phyloP scores from a whole-genome alignment of 1,140 invertebrate genomes.

The Hormaphis cornu region DNA sequence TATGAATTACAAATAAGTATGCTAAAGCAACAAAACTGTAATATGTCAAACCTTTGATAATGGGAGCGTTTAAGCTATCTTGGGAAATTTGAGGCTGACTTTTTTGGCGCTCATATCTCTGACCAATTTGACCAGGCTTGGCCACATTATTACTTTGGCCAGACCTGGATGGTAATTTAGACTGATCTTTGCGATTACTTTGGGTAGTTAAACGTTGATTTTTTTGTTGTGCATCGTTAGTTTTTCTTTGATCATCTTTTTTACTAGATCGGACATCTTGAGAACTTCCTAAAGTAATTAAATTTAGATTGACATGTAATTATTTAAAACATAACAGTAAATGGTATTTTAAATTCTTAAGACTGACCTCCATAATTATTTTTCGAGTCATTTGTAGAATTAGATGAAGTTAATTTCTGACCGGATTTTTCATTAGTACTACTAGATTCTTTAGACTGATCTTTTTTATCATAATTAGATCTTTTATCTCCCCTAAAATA shows the following conservation, averaged over 20 bases:
- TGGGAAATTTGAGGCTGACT: constrained; percentile 4
- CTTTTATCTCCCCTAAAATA: constrained; percentile 12
- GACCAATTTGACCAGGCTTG: constrained; percentile 9
- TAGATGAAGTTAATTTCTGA: not conserved
- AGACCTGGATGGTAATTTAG: not conserved
- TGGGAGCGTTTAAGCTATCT: not conserved
- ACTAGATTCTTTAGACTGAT: constrained; percentile 4
- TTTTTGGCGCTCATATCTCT: constrained; percentile 16
- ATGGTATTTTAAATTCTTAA: not conserved
- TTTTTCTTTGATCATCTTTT: constrained; percentile 13
- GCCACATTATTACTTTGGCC: not conserved
- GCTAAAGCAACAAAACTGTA: not conserved
- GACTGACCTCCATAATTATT: constrained; percentile 1
- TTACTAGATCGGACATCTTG: constrained; percentile 5
- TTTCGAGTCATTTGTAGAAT: not conserved
- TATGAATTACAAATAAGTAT: not conserved
- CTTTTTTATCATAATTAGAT: constrained; percentile 22
- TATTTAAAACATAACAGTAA: not conserved
- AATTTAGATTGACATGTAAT: not conserved
- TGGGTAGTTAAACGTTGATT: constrained; percentile 16
- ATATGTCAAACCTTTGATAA: constrained; percentile 25
- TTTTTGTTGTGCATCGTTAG: not conserved
- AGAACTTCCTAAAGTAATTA: constrained; percentile 4
- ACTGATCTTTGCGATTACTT: constrained; percentile 18
- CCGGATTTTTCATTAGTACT: constrained; percentile 1